Evolutionary conservation across 1,140 invertebrate species (phyloP).

Genomic region (Drosophila sucinea): DNA sequence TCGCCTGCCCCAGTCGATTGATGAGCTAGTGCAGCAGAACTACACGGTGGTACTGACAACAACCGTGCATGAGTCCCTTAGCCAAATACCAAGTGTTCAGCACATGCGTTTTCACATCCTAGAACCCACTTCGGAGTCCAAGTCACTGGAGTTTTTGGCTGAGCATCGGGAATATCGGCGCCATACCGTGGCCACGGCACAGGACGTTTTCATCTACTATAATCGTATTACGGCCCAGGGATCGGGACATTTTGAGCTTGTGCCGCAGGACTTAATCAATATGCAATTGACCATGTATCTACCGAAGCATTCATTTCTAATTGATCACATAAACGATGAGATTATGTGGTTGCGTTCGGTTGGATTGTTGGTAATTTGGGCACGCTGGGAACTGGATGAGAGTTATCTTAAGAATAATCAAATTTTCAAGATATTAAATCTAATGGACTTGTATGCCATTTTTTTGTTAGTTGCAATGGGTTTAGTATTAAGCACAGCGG

Average conservation of each 20-base stretch:
- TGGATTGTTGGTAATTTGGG: slow-evolving; percentile 55
- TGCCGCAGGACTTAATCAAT: slow-evolving; percentile 57
- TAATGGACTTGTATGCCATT: slow-evolving; percentile 47
- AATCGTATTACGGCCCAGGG: slow-evolving; percentile 38
- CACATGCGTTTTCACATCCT: slow-evolving; percentile 53
- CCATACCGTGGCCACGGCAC: slow-evolving; percentile 40
- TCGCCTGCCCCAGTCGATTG: slow-evolving; percentile 53
- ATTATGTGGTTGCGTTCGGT: slow-evolving; percentile 67
- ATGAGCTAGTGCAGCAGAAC: slow-evolving; percentile 49
- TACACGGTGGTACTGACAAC: slow-evolving; percentile 52
- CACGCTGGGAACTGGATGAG: slow-evolving; percentile 51
- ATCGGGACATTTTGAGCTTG: slow-evolving; percentile 35
- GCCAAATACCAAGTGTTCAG: slow-evolving; percentile 48
- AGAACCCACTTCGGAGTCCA: background rate
- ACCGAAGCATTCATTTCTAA: slow-evolving; percentile 64
- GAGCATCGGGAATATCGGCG: slow-evolving; percentile 8
- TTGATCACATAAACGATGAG: slow-evolving; percentile 65
- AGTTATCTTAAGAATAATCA: slow-evolving; percentile 12
- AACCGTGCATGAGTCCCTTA: slow-evolving; percentile 30
- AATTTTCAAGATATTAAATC: slow-evolving; percentile 36
- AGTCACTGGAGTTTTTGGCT: slow-evolving; percentile 39
- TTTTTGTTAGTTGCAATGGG: slow-evolving; percentile 47
- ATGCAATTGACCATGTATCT: slow-evolving; percentile 71
- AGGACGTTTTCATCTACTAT: slow-evolving; percentile 47
- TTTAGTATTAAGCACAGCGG: slow-evolving; percentile 21